Base-by-base conservation (phyloP, 2,113 vertebrate genomes). In the Cyprinus carpio region DNA sequence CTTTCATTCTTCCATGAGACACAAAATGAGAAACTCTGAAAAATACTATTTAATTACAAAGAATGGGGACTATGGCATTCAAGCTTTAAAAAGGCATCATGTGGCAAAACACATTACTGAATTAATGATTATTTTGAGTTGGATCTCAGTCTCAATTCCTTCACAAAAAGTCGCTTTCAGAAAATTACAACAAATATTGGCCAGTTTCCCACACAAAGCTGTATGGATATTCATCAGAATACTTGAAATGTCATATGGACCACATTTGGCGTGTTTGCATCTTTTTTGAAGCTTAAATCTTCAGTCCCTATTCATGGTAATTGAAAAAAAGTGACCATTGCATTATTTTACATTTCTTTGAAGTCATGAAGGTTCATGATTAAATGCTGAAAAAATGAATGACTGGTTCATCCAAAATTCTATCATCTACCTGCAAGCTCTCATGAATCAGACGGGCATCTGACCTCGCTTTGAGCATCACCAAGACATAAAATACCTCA, bases 381-480 rank as follows among this genome's bases (percentile, higher is more conserved):
- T 67, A 31, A 67, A 67, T 67, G 51, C 51, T 18, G n/a, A n/a
- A n/a, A n/a, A n/a, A n/a, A n/a, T n/a, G n/a, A n/a, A n/a, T n/a
- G n/a, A n/a, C n/a, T n/a, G n/a, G n/a, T n/a, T n/a, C n/a, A n/a
- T n/a, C n/a, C n/a, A n/a, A n/a, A n/a, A n/a, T n/a, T n/a, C n/a
- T n/a, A 43, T 43, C 37, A 72, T 37, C 7, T 69, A 37, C 72
- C 72, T 76, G 74, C 15, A 75, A 51, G 7, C 37, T 75, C 25
- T 75, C 46, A 76, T 29, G 13, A 29, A 51, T 75, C 43, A 31
- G 37, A 43, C 5, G 23, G 31, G 20, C 54, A 37, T 60, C 51
- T 78, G 76, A 78, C 76, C 49, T 60, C 2, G 51, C 51, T 60
- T 58, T 78, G 51, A 58, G 37, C 31, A 37, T 62, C 23, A 79